Conservation (phyloP, 1,140 invertebrate species). For the Nephila pilipes region DNA sequence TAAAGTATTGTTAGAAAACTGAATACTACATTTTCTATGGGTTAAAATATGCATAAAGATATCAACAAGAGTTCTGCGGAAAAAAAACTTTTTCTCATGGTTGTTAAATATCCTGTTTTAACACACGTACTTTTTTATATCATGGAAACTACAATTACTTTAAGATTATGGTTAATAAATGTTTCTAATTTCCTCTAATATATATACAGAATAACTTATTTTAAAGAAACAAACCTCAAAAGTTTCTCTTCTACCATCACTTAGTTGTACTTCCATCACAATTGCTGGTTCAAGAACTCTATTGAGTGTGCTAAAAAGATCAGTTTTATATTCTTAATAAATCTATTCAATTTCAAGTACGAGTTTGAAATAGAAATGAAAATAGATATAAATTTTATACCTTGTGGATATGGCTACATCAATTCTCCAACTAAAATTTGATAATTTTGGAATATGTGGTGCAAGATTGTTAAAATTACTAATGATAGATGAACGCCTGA, state of each 20-base stretch:
- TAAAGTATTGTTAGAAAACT: too few relatives aligned
- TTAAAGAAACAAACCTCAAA: slow-evolving; percentile 73
- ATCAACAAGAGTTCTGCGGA: too few relatives aligned
- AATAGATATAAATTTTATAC: not conserved
- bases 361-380: not conserved
- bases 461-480: not conserved
- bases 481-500: slow-evolving; percentile 48
- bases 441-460: slow-evolving; percentile 62
- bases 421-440: slow-evolving; percentile 59
- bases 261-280: slow-evolving; percentile 56
- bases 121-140: not conserved
- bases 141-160: too few relatives aligned
- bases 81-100: too few relatives aligned
- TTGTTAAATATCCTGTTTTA: too few relatives aligned
- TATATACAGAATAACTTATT: not conserved
- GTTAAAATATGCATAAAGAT: too few relatives aligned
- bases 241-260: slow-evolving; percentile 57
- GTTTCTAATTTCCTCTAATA: not conserved
- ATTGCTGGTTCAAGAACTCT: slow-evolving; percentile 74
- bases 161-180: too few relatives aligned
- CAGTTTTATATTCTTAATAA: too few relatives aligned
- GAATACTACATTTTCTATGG: too few relatives aligned
- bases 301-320: slow-evolving; percentile 54
- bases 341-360: not conserved
- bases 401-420: slow-evolving; percentile 75